Evolutionary conservation across 2,888 invertebrate genomes (phyloP), one percentile per base, ranked within the genome.

Genomic region (Caenorhabditis zanzibari): DNA sequence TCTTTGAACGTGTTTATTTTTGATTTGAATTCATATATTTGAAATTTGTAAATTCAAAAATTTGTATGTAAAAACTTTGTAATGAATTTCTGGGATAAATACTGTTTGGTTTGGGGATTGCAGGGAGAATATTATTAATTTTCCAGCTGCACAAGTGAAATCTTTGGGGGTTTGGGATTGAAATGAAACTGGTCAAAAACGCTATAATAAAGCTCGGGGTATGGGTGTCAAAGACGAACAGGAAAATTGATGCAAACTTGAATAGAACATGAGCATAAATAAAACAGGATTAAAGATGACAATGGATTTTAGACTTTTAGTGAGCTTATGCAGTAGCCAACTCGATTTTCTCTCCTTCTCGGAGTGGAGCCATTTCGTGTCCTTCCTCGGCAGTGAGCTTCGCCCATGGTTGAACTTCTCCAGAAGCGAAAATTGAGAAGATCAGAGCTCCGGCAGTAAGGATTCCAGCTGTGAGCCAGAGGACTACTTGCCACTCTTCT

Each of bases 371-470:
- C 74, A 86, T 49, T 49, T 85, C 86, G 47, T 87, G 85, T 9
- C 76, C 84, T 35, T 74, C 79, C 41, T 82, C 83, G n/a, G 69
- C 61, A 0, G 75, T 54, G 22, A 75, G 54, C 73, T 86, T 88
- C 14, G 88, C 88, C 88, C 88, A 88, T 54, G 82, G 81, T 73
- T 88, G 86, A 10, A 86, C 86, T 24, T 86, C 85, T 61, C 87
- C 87, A 32, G 81, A 82, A 41, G 86, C 85, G 56, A 87, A 79
- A 10, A 87, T 35, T 1, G 83, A 75, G 89, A 92, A 94, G 79
- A 93, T 86, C 0, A 93, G 79, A 5, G 93, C 92, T 19, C 94
- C 94, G 59, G 90, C 82, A 16, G 92, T 76, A 80, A 93, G 92
- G 6, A 94, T 91, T 7, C 81, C 89, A 7, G 89, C 90, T 10